A percentile compares a stretch with the other conserved stretches of the same genome.
These are phyloP conservation scores for Dorcus parallelipipedus DNA, from an alignment of 2,888 invertebrate genomes.

Conservation along the genomic window DNA sequence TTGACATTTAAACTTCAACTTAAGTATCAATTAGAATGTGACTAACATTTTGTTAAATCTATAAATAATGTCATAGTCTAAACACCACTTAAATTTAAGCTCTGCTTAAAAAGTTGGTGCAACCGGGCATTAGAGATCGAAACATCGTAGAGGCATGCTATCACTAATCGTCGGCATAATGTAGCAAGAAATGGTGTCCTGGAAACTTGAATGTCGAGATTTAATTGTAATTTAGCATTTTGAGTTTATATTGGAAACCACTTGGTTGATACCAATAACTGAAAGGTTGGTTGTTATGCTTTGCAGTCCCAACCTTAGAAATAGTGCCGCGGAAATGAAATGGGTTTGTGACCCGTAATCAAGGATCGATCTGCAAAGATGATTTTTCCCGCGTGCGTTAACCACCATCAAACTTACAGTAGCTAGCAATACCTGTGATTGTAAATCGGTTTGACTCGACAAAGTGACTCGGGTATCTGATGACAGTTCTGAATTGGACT, in stretches of 20 bases:
- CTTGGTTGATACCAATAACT: too few relatives aligned
- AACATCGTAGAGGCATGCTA: not conserved
- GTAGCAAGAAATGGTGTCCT: not conserved
- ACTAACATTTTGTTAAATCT: too few relatives aligned
- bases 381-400: not conserved
- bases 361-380: not conserved
- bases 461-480: not conserved
- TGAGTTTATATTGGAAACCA: not conserved
- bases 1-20: too few relatives aligned
- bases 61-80: too few relatives aligned
- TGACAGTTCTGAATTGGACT: not conserved
- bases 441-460: too few relatives aligned
- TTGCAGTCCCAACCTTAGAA: not conserved
- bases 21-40: too few relatives aligned
- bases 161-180: slow-evolving; percentile 1
- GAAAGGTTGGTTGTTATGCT: not conserved
- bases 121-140: too few relatives aligned
- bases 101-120: too few relatives aligned
- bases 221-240: slow-evolving; percentile 2
- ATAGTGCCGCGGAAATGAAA: not conserved
- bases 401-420: not conserved
- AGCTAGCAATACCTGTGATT: not conserved
- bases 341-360: not conserved
- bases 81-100: too few relatives aligned
- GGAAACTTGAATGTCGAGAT: not conserved